These are phyloP conservation scores for Catocala fraxini DNA, from an alignment of 2,888 invertebrate species.

Conservation along the genomic window DNA sequence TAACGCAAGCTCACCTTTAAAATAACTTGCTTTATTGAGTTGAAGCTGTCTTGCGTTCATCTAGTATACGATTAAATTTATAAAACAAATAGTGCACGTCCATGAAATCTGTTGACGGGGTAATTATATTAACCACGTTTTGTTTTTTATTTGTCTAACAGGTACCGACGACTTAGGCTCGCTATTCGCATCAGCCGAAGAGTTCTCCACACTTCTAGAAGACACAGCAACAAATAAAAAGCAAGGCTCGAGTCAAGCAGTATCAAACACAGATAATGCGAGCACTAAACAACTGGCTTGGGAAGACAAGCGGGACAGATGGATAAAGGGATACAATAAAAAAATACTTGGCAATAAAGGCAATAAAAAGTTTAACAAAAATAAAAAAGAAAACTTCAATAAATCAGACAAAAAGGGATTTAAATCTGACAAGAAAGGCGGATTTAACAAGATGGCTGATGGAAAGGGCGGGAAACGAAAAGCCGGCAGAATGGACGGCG, in stretches of 20 bases:
- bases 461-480: slow-evolving; percentile 67
- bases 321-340: slow-evolving; percentile 88
- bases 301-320: slow-evolving; percentile 91
- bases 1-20: no score
- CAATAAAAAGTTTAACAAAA: slow-evolving; percentile 48
- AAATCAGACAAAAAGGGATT: slow-evolving; percentile 35
- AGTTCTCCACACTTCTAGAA: slow-evolving; percentile 96
- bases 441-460: slow-evolving; percentile 57
- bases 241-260: slow-evolving; percentile 89
- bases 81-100: no score
- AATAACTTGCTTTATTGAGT: no score
- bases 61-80: no score
- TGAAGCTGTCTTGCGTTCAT: no score
- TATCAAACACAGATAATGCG: slow-evolving; percentile 93
- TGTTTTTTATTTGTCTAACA: slow-evolving; percentile 41
- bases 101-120: no score
- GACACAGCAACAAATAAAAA: slow-evolving; percentile 91
- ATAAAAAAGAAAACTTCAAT: slow-evolving; percentile 34
- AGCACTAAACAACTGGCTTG: slow-evolving; percentile 93
- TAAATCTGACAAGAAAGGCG: slow-evolving; percentile 42
- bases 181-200: slow-evolving; percentile 94
- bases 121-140: no score
- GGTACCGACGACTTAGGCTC: slow-evolving; percentile 87
- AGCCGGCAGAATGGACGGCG: slow-evolving; percentile 55
- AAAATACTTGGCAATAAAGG: slow-evolving; percentile 74